Evolutionary conservation across 2,888 invertebrate genomes (phyloP), one percentile per base, ranked within the genome.

Genomic region (Monochamus alternatus): DNA sequence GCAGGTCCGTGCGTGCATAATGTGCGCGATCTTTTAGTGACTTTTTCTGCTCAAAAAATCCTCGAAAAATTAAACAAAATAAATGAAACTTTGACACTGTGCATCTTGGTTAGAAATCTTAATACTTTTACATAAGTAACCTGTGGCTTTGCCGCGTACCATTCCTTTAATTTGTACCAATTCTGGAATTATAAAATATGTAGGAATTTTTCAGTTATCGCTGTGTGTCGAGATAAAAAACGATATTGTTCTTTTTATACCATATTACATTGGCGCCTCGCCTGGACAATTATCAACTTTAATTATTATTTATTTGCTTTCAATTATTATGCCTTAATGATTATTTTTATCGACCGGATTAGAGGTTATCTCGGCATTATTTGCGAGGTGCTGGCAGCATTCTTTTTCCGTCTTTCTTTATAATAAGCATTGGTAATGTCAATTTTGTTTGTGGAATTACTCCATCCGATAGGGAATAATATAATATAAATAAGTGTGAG

Each of bases 271-370:
- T 68, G 68, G 68, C 68, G 68, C 68, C 68, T 43, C 58, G 68
- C 58, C 55, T 7, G 14, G 55, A 10, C n/a, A 55, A 5, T 55
- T 68, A 68, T 68, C 68, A 38, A 43, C 43, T 55, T 68, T 68
- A 68, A 68, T 68, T 68, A 68, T 68, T 68, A 68, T 68, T 68
- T 58, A 68, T 68, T 68, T 68, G 58, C 43, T 68, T 68, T 68
- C 68, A 68, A 68, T 68, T 68, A 43, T 68, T 68, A 68, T 68
- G n/a, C 43, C 10, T 38, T 44, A 43, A 22, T 58, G 52, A 59
- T 68, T 58, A 14, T 59, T 68, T 68, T 58, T 68, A 68, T 68
- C 68, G 43, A 22, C 38, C 8, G 38, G 68, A 68, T 68, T 67
- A 59, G 59, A 55, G 68, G 68, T 68, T 68, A 68, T 68, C 68